These are phyloP conservation scores for Sebastes cheni DNA, from an alignment of 2,797 vertebrate species.

Conservation along the genomic window DNA sequence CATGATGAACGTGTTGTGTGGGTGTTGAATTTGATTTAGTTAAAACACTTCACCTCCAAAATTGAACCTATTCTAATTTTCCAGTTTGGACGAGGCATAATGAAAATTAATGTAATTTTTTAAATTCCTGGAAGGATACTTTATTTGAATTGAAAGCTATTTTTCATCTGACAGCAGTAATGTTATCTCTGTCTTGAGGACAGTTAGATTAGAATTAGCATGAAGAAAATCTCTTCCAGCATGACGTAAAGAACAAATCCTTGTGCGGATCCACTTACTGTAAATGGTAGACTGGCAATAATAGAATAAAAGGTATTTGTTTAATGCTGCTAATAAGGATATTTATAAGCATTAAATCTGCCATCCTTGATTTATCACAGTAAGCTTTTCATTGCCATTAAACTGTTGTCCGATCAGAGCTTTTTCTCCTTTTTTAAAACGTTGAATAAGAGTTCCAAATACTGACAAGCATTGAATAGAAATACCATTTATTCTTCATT, in stretches of 20 bases:
- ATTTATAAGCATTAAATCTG: background rate
- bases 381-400: slow-evolving; percentile 1
- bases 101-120: slow-evolving; percentile 1
- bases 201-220: slow-evolving; percentile 14
- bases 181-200: slow-evolving; percentile 31
- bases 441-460: background rate
- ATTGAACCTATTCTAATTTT: slow-evolving; percentile 19
- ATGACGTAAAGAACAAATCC: slow-evolving; percentile 19
- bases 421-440: slow-evolving; percentile 4
- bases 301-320: slow-evolving; percentile 9
- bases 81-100: background rate
- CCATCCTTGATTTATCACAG: background rate
- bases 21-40: slow-evolving; percentile 28
- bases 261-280: slow-evolving; percentile 1
- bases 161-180: slow-evolving; percentile 16
- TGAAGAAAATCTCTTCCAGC: slow-evolving; percentile 9
- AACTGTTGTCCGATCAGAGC: background rate
- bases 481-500: background rate
- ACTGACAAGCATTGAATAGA: background rate
- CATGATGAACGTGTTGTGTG: background rate
- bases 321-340: background rate
- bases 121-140: background rate
- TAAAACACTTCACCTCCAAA: slow-evolving; percentile 32
- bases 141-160: background rate
- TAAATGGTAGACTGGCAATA: background rate